These are phyloP conservation scores for Rissa tridactyla DNA, from an alignment of 2,113 vertebrate genomes.

Conservation along the genomic window DNA sequence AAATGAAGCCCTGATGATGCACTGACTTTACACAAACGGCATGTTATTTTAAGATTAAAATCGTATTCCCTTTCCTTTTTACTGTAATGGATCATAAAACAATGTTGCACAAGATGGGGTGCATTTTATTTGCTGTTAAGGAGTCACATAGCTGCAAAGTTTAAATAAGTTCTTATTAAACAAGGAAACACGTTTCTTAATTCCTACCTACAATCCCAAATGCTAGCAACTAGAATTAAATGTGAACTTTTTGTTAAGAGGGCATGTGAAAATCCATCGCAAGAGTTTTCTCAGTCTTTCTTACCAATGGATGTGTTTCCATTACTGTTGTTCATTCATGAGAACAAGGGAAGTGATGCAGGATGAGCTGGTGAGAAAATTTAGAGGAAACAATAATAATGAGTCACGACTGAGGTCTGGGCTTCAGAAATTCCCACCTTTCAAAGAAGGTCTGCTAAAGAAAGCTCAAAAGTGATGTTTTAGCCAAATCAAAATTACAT, in stretches of 20 bases:
- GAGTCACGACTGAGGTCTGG: conserved; percentile 66
- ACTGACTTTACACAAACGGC: neutral
- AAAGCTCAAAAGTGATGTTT: conserved; percentile 37
- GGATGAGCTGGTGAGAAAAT: conserved; percentile 74
- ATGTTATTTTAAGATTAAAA: conserved; percentile 55
- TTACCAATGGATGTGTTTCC: conserved; percentile 40
- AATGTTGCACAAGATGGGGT: neutral
- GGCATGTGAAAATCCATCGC: neutral
- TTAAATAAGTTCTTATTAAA: neutral
- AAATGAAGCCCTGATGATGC: conserved; percentile 7
- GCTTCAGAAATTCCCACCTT: conserved; percentile 70
- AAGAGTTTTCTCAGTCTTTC: neutral
- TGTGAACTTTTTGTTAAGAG: neutral
- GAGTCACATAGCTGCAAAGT: neutral
- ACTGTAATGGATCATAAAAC: conserved; percentile 13
- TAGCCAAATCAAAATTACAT: conserved; percentile 13
- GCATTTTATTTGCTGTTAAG: neutral
- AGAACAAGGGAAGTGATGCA: conserved; percentile 74
- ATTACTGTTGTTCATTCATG: conserved; percentile 62
- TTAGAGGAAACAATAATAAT: conserved; percentile 75
- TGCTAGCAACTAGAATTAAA: neutral
- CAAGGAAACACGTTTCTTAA: neutral
- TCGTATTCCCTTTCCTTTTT: conserved; percentile 6
- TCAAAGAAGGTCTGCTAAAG: conserved; percentile 53
- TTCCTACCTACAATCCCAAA: neutral